A percentile compares a stretch with the other conserved stretches of the same genome.
Evolutionary conservation across 2,888 invertebrate species (phyloP).

Genomic region (Argyresthia goedartella): DNA sequence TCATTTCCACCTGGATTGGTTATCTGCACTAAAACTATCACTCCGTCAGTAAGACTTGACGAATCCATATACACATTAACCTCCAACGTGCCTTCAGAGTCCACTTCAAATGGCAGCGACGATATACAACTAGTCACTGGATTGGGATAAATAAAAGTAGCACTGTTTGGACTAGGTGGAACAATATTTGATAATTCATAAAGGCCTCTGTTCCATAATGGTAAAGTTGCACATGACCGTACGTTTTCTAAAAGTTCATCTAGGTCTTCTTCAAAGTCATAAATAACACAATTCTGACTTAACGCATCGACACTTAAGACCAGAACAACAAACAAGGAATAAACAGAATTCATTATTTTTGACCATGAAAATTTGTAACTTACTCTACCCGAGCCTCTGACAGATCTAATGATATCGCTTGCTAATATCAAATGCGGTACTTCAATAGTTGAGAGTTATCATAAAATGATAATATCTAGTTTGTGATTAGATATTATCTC

Average conservation of each 20-base stretch:
- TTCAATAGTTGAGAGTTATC: neutral
- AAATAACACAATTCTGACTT: slow-evolving; percentile 17
- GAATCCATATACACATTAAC: slow-evolving; percentile 7
- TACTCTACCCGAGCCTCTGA: neutral
- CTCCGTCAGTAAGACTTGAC: neutral
- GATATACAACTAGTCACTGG: slow-evolving; percentile 15
- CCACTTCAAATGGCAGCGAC: slow-evolving; percentile 11
- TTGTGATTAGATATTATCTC: neutral
- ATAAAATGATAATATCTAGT: neutral
- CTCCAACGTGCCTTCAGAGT: slow-evolving; percentile 7
- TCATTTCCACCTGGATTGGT: neutral
- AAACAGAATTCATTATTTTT: neutral
- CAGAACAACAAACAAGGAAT: neutral
- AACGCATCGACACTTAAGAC: neutral
- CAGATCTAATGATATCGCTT: neutral
- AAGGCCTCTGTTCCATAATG: slow-evolving; percentile 11
- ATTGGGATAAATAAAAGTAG: slow-evolving; percentile 15
- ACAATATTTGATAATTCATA: slow-evolving; percentile 9
- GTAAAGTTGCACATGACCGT: slow-evolving; percentile 16
- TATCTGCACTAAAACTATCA: neutral
- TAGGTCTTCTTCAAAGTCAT: slow-evolving; percentile 12
- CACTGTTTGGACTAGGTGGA: slow-evolving; percentile 13
- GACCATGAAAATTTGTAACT: neutral
- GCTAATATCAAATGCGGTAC: neutral
- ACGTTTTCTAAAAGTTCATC: slow-evolving; percentile 11